A percentile compares a stretch with the other conserved stretches of the same genome.
These are phyloP conservation scores for Sialis lutaria DNA, from an alignment of 2,888 invertebrate species.

Conservation along the genomic window DNA sequence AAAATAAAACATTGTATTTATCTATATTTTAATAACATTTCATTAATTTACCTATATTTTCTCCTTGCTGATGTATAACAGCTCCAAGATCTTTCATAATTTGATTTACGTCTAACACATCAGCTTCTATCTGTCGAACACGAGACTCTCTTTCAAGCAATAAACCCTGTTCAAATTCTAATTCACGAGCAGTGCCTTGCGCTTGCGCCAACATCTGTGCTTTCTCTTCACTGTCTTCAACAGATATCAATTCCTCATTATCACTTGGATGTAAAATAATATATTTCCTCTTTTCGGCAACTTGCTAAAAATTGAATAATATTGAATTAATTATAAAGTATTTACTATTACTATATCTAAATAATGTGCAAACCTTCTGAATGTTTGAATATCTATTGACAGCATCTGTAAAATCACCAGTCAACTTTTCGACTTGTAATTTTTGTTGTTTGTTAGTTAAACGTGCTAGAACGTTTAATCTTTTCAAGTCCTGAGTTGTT, in stretches of 20 bases:
- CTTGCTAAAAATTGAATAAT: slow-evolving; percentile 26
- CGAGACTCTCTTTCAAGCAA: slow-evolving; percentile 63
- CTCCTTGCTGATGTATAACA: slow-evolving; percentile 54
- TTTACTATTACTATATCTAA: neutral
- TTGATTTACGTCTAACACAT: slow-evolving; percentile 66
- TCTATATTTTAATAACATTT: neutral
- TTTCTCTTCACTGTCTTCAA: slow-evolving; percentile 21
- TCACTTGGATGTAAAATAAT: slow-evolving; percentile 28
- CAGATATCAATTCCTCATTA: slow-evolving; percentile 21
- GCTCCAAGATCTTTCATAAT: slow-evolving; percentile 62
- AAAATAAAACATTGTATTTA: slow-evolving; percentile 6
- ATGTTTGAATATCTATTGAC: slow-evolving; percentile 58
- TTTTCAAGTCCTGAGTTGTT: slow-evolving; percentile 54
- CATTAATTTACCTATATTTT: slow-evolving; percentile 47
- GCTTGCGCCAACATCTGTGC: slow-evolving; percentile 26
- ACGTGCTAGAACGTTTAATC: slow-evolving; percentile 49
- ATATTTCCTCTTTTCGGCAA: slow-evolving; percentile 51
- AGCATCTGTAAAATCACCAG: slow-evolving; percentile 65
- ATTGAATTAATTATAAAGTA: neutral
- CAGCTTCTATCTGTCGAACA: slow-evolving; percentile 62
- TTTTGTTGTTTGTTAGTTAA: slow-evolving; percentile 64
- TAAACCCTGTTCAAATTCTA: slow-evolving; percentile 67
- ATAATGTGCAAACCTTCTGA: slow-evolving; percentile 48
- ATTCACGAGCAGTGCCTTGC: slow-evolving; percentile 29
- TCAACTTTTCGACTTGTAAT: slow-evolving; percentile 67